Conservation (phyloP, 2,113 vertebrate species). For the Poecilia latipinna region DNA sequence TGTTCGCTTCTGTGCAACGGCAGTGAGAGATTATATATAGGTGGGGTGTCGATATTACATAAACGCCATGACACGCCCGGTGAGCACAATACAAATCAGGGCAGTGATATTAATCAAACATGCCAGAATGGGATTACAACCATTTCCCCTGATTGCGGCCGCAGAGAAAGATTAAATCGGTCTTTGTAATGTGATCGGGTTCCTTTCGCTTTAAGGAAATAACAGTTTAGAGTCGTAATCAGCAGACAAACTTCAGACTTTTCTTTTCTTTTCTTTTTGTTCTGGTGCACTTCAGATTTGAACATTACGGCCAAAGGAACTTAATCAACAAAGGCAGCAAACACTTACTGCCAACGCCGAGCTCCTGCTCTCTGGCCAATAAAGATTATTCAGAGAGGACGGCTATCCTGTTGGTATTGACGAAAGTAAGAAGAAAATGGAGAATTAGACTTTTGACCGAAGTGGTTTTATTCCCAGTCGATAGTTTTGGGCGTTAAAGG, state of each 20-base stretch:
- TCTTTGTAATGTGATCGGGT: background rate
- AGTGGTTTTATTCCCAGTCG: no score
- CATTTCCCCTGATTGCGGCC: background rate
- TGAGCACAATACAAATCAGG: constrained; percentile 21
- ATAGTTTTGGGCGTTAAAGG: background rate
- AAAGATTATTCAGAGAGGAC: background rate
- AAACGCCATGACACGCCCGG: constrained; percentile 5
- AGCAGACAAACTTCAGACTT: background rate
- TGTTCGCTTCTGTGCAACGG: constrained; percentile 8
- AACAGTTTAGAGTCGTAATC: background rate
- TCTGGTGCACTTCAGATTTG: background rate
- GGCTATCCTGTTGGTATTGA: background rate
- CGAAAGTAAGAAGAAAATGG: background rate
- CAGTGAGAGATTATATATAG: background rate
- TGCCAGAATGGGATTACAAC: constrained; percentile 1
- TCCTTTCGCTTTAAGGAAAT: constrained; percentile 1
- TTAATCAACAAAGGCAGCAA: background rate
- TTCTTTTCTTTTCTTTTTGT: background rate
- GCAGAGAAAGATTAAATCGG: background rate
- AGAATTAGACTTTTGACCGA: background rate
- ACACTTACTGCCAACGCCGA: background rate
- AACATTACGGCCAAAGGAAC: background rate
- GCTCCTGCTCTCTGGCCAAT: background rate
- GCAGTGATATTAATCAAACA: constrained; percentile 28
- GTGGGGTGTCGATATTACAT: constrained; percentile 10